Conservation (phyloP, 1,140 invertebrate species). For the Olivierus martensii region DNA sequence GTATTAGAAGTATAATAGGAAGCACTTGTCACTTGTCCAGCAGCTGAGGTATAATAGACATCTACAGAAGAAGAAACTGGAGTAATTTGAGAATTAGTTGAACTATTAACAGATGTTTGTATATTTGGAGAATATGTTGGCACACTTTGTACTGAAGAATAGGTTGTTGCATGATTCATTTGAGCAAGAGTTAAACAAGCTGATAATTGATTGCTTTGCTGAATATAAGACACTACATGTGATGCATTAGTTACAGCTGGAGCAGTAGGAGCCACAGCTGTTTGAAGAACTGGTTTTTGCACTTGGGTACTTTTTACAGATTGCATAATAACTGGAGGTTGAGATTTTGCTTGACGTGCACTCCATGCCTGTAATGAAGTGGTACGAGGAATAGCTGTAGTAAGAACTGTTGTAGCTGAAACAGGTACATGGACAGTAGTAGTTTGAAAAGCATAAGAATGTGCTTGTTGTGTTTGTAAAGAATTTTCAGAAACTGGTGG, state of each 20-base stretch:
- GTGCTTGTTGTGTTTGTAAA: conserved; percentile 50
- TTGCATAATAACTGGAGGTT: conserved; percentile 79
- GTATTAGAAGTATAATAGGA: too few species aligned
- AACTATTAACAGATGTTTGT: too few species aligned
- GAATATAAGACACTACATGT: too few species aligned
- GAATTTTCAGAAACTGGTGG: conserved; percentile 57
- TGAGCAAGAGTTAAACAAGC: conserved; percentile 67
- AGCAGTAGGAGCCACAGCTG: conserved; percentile 72
- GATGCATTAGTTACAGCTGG: conserved; percentile 28
- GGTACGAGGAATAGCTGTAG: conserved; percentile 16
- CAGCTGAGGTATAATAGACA: too few species aligned
- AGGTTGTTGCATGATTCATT: conserved; percentile 77
- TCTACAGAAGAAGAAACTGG: too few species aligned
- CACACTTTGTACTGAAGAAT: conserved; percentile 50
- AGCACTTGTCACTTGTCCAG: too few species aligned
- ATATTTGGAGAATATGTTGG: too few species aligned
- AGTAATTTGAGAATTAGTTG: too few species aligned
- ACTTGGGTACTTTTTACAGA: conserved; percentile 80
- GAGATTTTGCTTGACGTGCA: conserved; percentile 44
- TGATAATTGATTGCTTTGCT: neutral
- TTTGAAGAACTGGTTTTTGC: conserved; percentile 79
- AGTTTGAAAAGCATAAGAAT: conserved; percentile 13
- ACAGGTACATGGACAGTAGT: conserved; percentile 7
- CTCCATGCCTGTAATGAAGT: conserved; percentile 28
- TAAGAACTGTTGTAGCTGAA: conserved; percentile 4